Conservation (phyloP, 2,888 invertebrate species). For the Hirtodrosophila duncani region DNA sequence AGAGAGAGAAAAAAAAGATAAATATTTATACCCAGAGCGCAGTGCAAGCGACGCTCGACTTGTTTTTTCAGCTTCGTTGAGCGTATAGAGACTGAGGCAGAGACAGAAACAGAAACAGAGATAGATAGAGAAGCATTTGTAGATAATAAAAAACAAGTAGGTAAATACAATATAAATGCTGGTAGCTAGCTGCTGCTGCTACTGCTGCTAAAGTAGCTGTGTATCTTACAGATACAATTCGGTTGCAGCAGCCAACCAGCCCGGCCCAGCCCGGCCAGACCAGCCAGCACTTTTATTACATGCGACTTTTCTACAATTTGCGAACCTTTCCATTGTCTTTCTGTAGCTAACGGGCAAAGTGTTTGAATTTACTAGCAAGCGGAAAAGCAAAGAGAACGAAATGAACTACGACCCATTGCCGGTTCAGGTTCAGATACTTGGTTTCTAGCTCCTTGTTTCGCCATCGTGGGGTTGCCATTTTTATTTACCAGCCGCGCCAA, state of each 20-base stretch:
- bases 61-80: conserved; percentile 72
- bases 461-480: conserved; percentile 43
- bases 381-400: conserved; percentile 68
- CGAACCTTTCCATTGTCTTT: conserved; percentile 52
- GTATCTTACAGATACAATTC: conserved; percentile 70
- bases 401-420: conserved; percentile 66
- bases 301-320: conserved; percentile 69
- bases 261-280: conserved; percentile 4
- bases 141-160: conserved; percentile 73
- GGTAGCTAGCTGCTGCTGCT: conserved; percentile 43
- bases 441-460: conserved; percentile 27
- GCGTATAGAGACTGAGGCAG: conserved; percentile 60
- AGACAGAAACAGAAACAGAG: conserved; percentile 24
- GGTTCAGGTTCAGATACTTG: conserved; percentile 43
- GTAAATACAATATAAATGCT: conserved; percentile 72
- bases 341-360: conserved; percentile 58
- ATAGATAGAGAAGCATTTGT: conserved; percentile 54
- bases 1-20: conserved; percentile 48
- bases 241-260: conserved; percentile 46
- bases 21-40: conserved; percentile 69
- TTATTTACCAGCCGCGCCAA: conserved; percentile 53
- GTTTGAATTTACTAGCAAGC: conserved; percentile 69
- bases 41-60: conserved; percentile 72
- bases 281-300: conserved; percentile 70
- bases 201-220: conserved; percentile 29